These are phyloP conservation scores for Leptarthrus brevirostris DNA, from an alignment of 2,888 invertebrate genomes.

Conservation along the genomic window DNA sequence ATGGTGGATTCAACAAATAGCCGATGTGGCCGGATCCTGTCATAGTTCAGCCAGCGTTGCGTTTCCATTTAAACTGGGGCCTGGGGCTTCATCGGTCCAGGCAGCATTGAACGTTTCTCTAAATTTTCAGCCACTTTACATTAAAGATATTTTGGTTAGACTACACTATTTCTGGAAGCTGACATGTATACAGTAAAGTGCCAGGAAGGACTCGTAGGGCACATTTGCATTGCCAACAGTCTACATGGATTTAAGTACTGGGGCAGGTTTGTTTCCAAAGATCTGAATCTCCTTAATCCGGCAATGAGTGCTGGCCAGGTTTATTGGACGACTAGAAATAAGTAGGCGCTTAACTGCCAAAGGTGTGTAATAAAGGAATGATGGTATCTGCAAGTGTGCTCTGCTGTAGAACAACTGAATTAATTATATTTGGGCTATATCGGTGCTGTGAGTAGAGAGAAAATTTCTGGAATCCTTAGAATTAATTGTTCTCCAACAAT, in stretches of 20 bases:
- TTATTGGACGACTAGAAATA: constrained; percentile 16
- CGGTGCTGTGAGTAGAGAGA: constrained; percentile 1
- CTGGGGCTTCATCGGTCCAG: constrained; percentile 19
- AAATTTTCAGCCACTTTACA: constrained; percentile 28
- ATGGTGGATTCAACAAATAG: constrained; percentile 34
- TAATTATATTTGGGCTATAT: neutral
- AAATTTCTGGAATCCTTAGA: constrained; percentile 13
- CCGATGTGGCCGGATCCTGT: neutral
- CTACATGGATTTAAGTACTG: neutral
- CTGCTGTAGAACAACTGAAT: neutral
- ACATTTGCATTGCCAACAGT: neutral
- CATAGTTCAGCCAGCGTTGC: neutral
- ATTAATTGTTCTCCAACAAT: constrained; percentile 8
- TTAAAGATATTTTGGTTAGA: neutral
- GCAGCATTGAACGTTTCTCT: constrained; percentile 34
- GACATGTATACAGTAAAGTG: neutral
- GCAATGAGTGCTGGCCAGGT: neutral
- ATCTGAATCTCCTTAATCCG: constrained; percentile 1
- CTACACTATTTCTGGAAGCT: neutral
- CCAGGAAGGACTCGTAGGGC: neutral
- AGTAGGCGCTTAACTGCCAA: neutral
- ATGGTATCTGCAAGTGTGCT: constrained; percentile 19
- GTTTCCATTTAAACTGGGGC: neutral
- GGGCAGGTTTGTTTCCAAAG: neutral
- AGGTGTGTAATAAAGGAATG: constrained; percentile 24